Percentiles rank a stretch among this genome's conserved stretches.
Evolutionary conservation across 1,140 invertebrate genomes (phyloP).

Genomic region (Notospermus geniculatus): DNA sequence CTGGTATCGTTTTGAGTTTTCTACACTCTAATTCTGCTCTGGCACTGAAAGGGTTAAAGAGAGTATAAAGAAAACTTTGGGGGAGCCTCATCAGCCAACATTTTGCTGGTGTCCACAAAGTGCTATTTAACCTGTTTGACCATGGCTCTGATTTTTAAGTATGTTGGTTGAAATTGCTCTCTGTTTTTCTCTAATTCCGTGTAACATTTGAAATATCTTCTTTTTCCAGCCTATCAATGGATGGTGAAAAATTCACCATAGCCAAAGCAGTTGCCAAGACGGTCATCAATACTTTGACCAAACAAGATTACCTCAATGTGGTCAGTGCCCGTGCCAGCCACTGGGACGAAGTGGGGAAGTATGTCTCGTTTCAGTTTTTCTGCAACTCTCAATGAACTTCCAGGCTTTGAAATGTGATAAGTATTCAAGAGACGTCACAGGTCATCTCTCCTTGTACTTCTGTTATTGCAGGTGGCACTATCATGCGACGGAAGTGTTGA

Average conservation of each 20-base stretch:
- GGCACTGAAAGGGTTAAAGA: too few species aligned
- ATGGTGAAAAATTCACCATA: slow-evolving; percentile 55
- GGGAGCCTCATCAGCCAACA: background rate
- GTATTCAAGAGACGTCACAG: too few species aligned
- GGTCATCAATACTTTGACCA: slow-evolving; percentile 57
- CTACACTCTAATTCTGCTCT: too few species aligned
- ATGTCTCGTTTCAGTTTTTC: slow-evolving; percentile 12
- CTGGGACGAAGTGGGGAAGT: slow-evolving; percentile 49
- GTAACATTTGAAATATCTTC: background rate
- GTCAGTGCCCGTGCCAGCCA: slow-evolving; percentile 57
- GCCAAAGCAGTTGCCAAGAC: slow-evolving; percentile 56
- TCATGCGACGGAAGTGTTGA: slow-evolving; percentile 50
- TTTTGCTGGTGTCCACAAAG: too few species aligned
- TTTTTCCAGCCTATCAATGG: slow-evolving; percentile 51
- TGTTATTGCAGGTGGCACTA: slow-evolving; percentile 48
- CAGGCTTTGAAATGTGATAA: too few species aligned
- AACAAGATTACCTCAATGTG: slow-evolving; percentile 58
- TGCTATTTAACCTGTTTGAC: too few species aligned
- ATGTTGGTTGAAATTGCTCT: too few species aligned
- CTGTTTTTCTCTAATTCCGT: too few species aligned
- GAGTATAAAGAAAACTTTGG: background rate
- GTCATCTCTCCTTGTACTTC: background rate
- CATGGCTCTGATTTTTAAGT: too few species aligned
- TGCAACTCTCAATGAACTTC: too few species aligned
- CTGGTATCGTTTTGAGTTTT: too few species aligned